These are phyloP conservation scores for Carcharodon carcharias DNA, from an alignment of 2,797 vertebrate species.

Conservation along the genomic window DNA sequence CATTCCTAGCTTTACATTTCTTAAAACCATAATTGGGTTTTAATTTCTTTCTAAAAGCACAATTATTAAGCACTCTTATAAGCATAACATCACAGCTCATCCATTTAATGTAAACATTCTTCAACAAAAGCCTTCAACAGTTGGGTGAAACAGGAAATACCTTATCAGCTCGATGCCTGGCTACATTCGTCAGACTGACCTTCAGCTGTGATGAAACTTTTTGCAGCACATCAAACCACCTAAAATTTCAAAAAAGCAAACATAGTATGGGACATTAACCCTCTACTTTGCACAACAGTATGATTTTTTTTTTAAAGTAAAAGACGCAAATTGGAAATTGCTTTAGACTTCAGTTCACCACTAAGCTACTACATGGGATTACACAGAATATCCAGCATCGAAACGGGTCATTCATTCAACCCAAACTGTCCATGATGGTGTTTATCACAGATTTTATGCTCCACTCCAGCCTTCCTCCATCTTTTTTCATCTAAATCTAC, in stretches of 20 bases:
- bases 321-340: neutral
- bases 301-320: neutral
- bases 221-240: constrained; percentile 97
- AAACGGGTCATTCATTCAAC: neutral
- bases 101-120: neutral
- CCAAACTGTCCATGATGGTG: neutral
- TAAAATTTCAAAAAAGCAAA: constrained; percentile 46
- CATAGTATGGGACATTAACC: neutral
- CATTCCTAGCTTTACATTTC: neutral
- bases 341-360: neutral
- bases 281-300: rapidly evolving
- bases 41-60: neutral
- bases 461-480: neutral
- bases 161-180: constrained; percentile 89
- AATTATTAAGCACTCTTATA: neutral
- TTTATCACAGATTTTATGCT: neutral
- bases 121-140: neutral
- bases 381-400: neutral
- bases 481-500: no score
- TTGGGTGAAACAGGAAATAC: constrained; percentile 49
- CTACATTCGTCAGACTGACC: constrained; percentile 74
- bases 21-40: neutral
- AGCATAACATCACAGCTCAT: neutral
- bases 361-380: neutral
- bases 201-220: constrained; percentile 85